A percentile compares a stretch with the other conserved stretches of the same genome.
Evolutionary conservation across 1,140 invertebrate species (phyloP).

Genomic region (Cyclargus thomasi): DNA sequence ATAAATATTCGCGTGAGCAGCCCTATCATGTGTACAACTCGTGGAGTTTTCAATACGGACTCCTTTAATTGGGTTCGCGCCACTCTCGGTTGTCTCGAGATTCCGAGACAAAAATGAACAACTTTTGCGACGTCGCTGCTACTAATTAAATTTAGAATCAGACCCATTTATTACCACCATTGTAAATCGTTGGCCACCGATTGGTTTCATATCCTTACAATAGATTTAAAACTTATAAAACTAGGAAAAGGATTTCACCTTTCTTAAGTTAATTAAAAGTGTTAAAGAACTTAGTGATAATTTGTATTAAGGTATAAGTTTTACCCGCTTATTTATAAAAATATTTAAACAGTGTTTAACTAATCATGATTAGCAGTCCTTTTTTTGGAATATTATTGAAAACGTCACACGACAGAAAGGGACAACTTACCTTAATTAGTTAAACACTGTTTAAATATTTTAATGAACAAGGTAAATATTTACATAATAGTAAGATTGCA

Average conservation of each 20-base stretch:
- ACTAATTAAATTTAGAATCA: constrained; percentile 60
- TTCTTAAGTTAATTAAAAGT: not conserved
- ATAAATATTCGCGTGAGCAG: constrained; percentile 19
- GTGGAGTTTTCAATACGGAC: constrained; percentile 47
- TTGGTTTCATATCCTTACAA: not conserved
- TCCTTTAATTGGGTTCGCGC: constrained; percentile 58
- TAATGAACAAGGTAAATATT: too few relatives aligned
- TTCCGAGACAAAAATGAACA: constrained; percentile 55
- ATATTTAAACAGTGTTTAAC: too few relatives aligned
- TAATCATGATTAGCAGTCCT: too few relatives aligned
- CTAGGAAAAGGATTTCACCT: not conserved
- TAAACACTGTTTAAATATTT: too few relatives aligned
- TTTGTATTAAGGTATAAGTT: too few relatives aligned
- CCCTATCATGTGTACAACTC: constrained; percentile 32
- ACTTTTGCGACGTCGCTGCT: constrained; percentile 39
- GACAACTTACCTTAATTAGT: too few relatives aligned
- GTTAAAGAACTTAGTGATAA: too few relatives aligned
- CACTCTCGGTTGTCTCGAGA: constrained; percentile 42
- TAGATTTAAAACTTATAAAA: not conserved
- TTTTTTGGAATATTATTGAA: too few relatives aligned
- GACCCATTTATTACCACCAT: constrained; percentile 28
- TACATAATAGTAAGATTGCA: too few relatives aligned
- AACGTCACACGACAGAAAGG: too few relatives aligned
- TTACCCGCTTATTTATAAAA: too few relatives aligned
- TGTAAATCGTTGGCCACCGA: not conserved